Base-by-base conservation (phyloP, 2,888 invertebrate genomes). In the Tinea pellionella region DNA sequence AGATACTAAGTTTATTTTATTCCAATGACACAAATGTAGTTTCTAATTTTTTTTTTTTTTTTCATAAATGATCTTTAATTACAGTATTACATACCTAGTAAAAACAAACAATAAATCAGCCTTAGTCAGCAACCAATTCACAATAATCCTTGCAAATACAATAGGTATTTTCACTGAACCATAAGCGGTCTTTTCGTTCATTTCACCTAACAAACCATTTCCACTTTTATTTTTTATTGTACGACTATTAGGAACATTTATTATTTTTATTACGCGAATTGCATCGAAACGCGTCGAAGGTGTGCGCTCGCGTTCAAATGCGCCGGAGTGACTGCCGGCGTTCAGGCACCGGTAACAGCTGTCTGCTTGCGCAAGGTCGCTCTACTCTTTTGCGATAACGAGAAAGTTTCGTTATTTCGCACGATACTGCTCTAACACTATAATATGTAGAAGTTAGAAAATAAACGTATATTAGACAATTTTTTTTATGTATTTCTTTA, bases 71-170 rank as follows among this genome's bases (percentile, higher is more conserved):
- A 3, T 24, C 2, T 24, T 24, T 24, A 24, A 24, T 6, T 3
- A 24, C 6, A 24, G 2, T 6, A 6, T 37, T 24, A 24, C 24
- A 6, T 32, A 57, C 57, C 57, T 57, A 1, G 57, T 24, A 68
- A 91, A 83, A 69, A 91, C 84, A 69, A 89, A 88, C 73, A 90
- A 86, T 61, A 90, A 75, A 70, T 91, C 89, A 29, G 90, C 89
- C 71, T 89, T 90, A 61, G 89, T 89, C 67, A 90, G 85, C 61
- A 92, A 85, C 92, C 92, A 92, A 65, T 90, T 89, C 59, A 90
- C 77, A 55, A 90, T 74, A 66, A 89, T 79, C 69, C 89, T 89
- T 65, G 89, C 90, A 65, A 90, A 73, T 63, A 89, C 77, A 72
- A 80, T 73, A 61, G 84, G 78, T 68, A 83, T 67, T 65, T 77